Evolutionary conservation across 1,140 invertebrate species (phyloP).

Genomic region (Chymomyza costata): DNA sequence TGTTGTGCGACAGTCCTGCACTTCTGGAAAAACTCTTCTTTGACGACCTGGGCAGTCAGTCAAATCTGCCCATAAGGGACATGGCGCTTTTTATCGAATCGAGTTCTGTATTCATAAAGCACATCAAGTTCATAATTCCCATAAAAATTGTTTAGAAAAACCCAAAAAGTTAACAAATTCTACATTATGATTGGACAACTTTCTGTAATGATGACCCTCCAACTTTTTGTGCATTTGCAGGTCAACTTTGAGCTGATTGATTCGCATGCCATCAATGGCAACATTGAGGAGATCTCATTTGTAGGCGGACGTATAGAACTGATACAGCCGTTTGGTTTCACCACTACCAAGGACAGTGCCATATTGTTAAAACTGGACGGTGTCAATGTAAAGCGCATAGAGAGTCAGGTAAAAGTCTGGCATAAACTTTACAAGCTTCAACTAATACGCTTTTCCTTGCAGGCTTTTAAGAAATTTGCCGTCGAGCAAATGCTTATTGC

Average conservation of each 20-base stretch:
- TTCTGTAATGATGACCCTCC: too few relatives aligned
- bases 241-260: constrained; percentile 79
- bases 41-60: too few relatives aligned
- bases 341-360: constrained; percentile 76
- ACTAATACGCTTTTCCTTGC: too few relatives aligned
- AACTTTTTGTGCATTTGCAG: constrained; percentile 11
- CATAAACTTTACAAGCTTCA: neutral
- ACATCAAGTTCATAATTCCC: too few relatives aligned
- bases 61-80: too few relatives aligned
- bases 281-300: constrained; percentile 82
- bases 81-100: too few relatives aligned
- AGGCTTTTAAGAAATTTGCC: constrained; percentile 86
- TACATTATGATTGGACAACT: too few relatives aligned
- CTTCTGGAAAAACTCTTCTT: too few relatives aligned
- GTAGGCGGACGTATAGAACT: constrained; percentile 79
- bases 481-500: constrained; percentile 80
- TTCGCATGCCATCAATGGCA: constrained; percentile 82
- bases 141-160: too few relatives aligned
- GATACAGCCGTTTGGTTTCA: constrained; percentile 84
- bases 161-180: too few relatives aligned
- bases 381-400: constrained; percentile 77
- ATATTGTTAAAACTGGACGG: constrained; percentile 62
- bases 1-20: too few relatives aligned
- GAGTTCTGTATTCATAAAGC: too few relatives aligned
- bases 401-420: constrained; percentile 79